Base-by-base conservation (phyloP, 2,113 vertebrate species). In the Merops nubicus region DNA sequence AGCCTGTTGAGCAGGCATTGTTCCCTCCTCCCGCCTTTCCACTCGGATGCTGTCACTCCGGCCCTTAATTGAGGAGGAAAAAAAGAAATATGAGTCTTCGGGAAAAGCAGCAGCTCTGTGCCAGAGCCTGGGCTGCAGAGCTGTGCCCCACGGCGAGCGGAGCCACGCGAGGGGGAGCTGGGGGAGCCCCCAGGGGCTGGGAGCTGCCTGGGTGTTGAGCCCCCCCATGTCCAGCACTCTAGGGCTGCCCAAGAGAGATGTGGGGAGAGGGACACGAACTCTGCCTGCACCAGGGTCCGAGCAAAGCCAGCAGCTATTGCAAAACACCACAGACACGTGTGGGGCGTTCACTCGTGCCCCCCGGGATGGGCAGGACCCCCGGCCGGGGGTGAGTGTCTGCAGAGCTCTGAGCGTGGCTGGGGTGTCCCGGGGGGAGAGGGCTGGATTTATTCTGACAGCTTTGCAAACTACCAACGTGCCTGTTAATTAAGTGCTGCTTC, bases 41-140 rank as follows among this genome's bases (percentile, higher is more conserved):
- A 76, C 91, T 93, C 48, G 26, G 88, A 88, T 82, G 93, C 94
- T 90, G 96, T 82, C 70, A 68, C 93, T 93, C 82, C 1, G 3
- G 83, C 89, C 89, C 75, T 95, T 95, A 93, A 96, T 68, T 93
- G 94, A 83, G 94, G 78, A 93, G 88, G 22, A n/a, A 79, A 92
- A 82, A 72, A 82, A 75, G 82, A 90, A 88, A 85, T 76, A 16
- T 1, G 91, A 88, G 82, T 67, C 85, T 92, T 92, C 38, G 88
- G 84, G 92, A 80, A 76, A 72, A 59, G 80, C 89, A 22, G 62
- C 36, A 26, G 15, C 1, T 0, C 51, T 67, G 14, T 43, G 88
- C 33, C 26, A 0, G 38, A 85, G 73, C 80, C 70, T 5, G 76
- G 76, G 76, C 57, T 53, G 85, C 18, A 20, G 57, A 21, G 88